Conservation (phyloP, 2,888 invertebrate genomes). For the Gibbula magus region DNA sequence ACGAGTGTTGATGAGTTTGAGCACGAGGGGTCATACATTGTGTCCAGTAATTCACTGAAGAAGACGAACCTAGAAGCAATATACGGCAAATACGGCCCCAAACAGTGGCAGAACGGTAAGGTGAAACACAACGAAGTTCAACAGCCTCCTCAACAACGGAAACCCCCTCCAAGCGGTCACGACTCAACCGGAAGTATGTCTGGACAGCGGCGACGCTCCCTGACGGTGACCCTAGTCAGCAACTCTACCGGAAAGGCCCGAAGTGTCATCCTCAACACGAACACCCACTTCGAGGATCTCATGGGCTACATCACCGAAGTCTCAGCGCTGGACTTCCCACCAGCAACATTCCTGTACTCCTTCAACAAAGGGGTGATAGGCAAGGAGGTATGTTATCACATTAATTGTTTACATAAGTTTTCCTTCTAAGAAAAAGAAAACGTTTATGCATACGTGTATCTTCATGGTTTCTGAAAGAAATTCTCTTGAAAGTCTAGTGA, state of each 20-base stretch:
- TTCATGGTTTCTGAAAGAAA: too few relatives aligned
- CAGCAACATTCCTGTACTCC: background rate
- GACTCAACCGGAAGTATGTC: slow-evolving; percentile 49
- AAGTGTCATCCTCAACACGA: background rate
- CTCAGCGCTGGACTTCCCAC: background rate
- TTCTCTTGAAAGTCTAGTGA: too few relatives aligned
- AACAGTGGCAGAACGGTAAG: slow-evolving; percentile 25
- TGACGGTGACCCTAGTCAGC: slow-evolving; percentile 39
- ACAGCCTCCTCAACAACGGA: background rate
- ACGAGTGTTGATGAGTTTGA: slow-evolving; percentile 76
- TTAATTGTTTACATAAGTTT: background rate
- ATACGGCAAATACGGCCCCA: slow-evolving; percentile 56
- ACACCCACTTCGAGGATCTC: background rate
- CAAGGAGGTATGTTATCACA: background rate
- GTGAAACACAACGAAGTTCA: background rate
- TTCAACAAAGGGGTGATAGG: background rate
- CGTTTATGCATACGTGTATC: too few relatives aligned
- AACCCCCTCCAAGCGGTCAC: slow-evolving; percentile 41
- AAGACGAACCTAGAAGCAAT: slow-evolving; percentile 56
- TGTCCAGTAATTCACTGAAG: slow-evolving; percentile 83
- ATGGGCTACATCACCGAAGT: background rate
- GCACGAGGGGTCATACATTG: slow-evolving; percentile 91
- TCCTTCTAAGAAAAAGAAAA: too few relatives aligned
- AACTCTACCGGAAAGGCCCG: background rate
- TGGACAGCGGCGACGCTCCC: slow-evolving; percentile 33